These are phyloP conservation scores for Plagiodera versicolora DNA, from an alignment of 2,888 invertebrate species.

Conservation along the genomic window DNA sequence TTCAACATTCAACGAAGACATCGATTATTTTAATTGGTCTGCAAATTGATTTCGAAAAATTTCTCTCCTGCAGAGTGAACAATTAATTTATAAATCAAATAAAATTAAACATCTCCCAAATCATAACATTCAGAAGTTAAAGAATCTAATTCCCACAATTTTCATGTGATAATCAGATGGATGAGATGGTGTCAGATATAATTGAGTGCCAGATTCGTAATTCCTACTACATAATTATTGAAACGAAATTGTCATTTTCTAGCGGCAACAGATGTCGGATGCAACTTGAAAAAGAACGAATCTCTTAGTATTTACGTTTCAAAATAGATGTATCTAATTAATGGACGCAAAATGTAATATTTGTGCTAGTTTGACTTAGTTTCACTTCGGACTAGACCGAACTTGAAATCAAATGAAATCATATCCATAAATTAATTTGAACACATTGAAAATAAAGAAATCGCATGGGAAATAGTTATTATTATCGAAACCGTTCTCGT, in stretches of 20 bases:
- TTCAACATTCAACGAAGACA: conserved; percentile 2
- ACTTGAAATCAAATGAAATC: conserved; percentile 10
- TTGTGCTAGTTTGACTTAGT: conserved; percentile 14
- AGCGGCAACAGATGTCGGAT: neutral
- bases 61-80: neutral
- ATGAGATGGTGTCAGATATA: too few species aligned
- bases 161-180: too few species aligned
- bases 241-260: too few species aligned
- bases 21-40: neutral
- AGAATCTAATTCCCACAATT: too few species aligned
- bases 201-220: too few species aligned
- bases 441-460: conserved; percentile 11
- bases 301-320: conserved; percentile 1
- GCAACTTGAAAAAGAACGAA: neutral
- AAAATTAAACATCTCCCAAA: too few species aligned
- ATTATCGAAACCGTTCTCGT: too few species aligned
- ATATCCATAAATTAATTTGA: conserved; percentile 13
- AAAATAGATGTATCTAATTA: conserved; percentile 9
- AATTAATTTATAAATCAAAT: neutral
- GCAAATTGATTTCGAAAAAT: neutral
- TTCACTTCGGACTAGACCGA: conserved; percentile 3
- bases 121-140: too few species aligned
- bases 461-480: conserved; percentile 14
- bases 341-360: conserved; percentile 13
- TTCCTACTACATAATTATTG: too few species aligned